Percentiles rank a stretch among this genome's conserved stretches.
phyloP scores from a whole-genome alignment of 1,140 invertebrate genomes.

The Archivesica marissinica region DNA sequence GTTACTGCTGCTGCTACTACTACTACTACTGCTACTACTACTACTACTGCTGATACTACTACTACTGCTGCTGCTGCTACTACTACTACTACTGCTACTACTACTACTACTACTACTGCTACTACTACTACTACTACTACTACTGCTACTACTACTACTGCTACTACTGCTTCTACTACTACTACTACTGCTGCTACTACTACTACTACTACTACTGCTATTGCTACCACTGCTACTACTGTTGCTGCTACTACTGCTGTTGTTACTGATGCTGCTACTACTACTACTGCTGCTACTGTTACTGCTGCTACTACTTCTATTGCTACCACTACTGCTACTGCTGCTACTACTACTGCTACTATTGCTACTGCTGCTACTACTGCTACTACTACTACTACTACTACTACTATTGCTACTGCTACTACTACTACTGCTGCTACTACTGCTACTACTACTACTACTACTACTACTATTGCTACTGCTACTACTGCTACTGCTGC shows the following conservation, averaged over 20 bases:
- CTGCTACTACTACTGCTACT: conserved; percentile 32
- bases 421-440: conserved; percentile 49
- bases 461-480: neutral
- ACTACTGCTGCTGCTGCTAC: conserved; percentile 48
- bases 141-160: conserved; percentile 57
- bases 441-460: conserved; percentile 21
- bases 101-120: conserved; percentile 33
- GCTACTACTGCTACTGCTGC: conserved; percentile 6
- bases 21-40: conserved; percentile 57
- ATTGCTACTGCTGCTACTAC: conserved; percentile 44
- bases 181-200: conserved; percentile 44
- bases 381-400: no score
- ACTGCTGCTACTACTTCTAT: conserved; percentile 41
- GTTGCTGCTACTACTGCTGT: conserved; percentile 52
- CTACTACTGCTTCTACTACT: conserved; percentile 20
- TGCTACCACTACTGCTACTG: conserved; percentile 49
- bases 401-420: conserved; percentile 52
- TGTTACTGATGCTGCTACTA: conserved; percentile 22
- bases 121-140: conserved; percentile 52
- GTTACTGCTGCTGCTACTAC: conserved; percentile 52
- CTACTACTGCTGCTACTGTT: conserved; percentile 40
- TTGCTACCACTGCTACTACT: conserved; percentile 51
- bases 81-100: conserved; percentile 20
- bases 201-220: conserved; percentile 35
- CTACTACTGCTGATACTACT: conserved; percentile 43